Evolutionary conservation across 2,113 vertebrate genomes (phyloP), one percentile per base, ranked within the genome.

Genomic region (Phaetusa simplex): DNA sequence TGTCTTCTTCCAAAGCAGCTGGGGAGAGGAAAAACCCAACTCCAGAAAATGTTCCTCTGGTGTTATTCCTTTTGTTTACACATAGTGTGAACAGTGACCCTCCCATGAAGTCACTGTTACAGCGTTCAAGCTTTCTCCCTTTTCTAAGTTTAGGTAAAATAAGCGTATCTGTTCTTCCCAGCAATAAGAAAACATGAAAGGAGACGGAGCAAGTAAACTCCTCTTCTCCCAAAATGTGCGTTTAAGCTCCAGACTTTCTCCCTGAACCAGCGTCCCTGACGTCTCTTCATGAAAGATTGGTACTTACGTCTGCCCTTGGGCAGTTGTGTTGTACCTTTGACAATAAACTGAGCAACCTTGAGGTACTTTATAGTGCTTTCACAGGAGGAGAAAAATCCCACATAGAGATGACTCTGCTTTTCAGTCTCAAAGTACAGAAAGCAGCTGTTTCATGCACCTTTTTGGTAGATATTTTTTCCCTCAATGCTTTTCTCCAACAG

Each of bases 61-160:
- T 32, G 6, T 3, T 49, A 3, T 50, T 74, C 8, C 27, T 53
- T 50, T 56, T 71, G 13, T 50, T 82, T 45, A 74, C 11, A 36
- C 2, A 2, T 45, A 26, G 5, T 50, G 16, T 47, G 69, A 66
- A 6, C 38, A 18, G n/a, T 42, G n/a, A n/a, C 12, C 17, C 18
- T 80, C 32, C 24, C 16, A 9, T 38, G 21, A 88, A 42, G 45
- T 74, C 42, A 42, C 29, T 40, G 14, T 38, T 62, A 16, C 14
- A 62, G 15, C 0, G 0, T 49, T 67, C 29, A 52, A 67, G 11
- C 11, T 67, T 70, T 47, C 9, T 26, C 3, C 11, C 11, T 56
- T 76, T 74, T 42, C n/a, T 36, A 81, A 69, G 24, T 56, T 52
- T 21, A 61, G 40, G 62, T 45, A 56, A 77, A 94, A 81, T 45